Base-by-base conservation (phyloP, 2,888 invertebrate genomes). In the Ochlodes sylvanus region DNA sequence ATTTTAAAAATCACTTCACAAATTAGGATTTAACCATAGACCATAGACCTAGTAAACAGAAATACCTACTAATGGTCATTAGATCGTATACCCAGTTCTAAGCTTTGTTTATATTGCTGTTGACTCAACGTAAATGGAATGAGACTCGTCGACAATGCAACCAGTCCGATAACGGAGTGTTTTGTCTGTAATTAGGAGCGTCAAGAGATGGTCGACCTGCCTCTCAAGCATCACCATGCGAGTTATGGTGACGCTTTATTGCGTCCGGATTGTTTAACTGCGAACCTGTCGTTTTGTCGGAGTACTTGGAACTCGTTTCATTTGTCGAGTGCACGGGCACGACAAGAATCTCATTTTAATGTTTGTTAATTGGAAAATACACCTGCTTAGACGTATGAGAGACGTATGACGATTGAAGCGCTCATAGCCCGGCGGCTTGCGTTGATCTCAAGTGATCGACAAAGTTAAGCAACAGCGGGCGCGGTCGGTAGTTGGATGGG, bases 181-280 rank as follows among this genome's bases (percentile, higher is more conserved):
- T 92, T 91, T 89, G 91, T 89, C 81, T 84, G 87, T 88, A 92
- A 92, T 92, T 92, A 92, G 91, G 90, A 88, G 77, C 87, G 80
- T 78, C 81, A 76, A 80, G 83, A 87, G 79, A 83, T 77, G 83
- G 85, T 87, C 85, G 86, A 79, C 79, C 79, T 82, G 82, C 82
- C 74, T 77, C 79, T 75, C 74, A 77, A 72, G 75, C 84, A 84
- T 90, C 85, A 85, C 84, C 79, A 69, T 76, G 81, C 77, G 82
- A 88, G 86, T 87, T 89, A 86, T 88, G 85, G 85, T 86, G 86
- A 88, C 89, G 84, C 85, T 85, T 85, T 63, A 68, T 52, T 63
- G 57, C 57, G 84, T 84, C 79, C 77, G 80, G 80, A 84, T 84
- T 86, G 85, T 85, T 83, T 80, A 81, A 86, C 83, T 68, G 68